Conservation (phyloP, 2,797 vertebrate genomes). For the Danio jaintianensis region DNA sequence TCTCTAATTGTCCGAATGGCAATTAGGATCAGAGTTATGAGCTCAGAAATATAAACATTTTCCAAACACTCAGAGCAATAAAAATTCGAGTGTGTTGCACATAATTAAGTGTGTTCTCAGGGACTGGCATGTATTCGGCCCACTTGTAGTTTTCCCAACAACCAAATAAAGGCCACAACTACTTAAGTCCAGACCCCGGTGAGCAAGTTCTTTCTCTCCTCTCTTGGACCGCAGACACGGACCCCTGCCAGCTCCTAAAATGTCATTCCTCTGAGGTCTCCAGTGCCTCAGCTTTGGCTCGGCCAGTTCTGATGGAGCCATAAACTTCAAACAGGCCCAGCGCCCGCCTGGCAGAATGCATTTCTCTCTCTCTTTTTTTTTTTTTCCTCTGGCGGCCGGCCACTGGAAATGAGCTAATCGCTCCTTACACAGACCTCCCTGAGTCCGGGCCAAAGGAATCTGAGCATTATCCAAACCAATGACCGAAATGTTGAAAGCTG, state of each 20-base stretch:
- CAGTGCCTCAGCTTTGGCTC: slow-evolving; percentile 57
- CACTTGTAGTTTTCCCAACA: slow-evolving; percentile 56
- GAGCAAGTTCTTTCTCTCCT: slow-evolving; percentile 49
- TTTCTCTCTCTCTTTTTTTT: slow-evolving; percentile 24
- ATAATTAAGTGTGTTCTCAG: slow-evolving; percentile 59
- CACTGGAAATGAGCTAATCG: slow-evolving; percentile 62
- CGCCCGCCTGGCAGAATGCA: slow-evolving; percentile 54
- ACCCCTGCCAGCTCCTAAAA: slow-evolving; percentile 61
- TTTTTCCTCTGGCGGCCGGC: slow-evolving; percentile 51
- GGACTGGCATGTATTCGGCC: slow-evolving; percentile 54
- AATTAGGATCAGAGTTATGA: slow-evolving; percentile 57
- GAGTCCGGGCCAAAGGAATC: slow-evolving; percentile 60
- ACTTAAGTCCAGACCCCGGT: slow-evolving; percentile 54
- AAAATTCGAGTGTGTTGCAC: slow-evolving; percentile 56
- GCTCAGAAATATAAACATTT: slow-evolving; percentile 57
- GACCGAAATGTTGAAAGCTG: slow-evolving; percentile 55
- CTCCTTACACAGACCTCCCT: slow-evolving; percentile 62
- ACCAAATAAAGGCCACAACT: slow-evolving; percentile 63
- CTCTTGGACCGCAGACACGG: slow-evolving; percentile 46
- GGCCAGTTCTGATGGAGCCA: slow-evolving; percentile 54
- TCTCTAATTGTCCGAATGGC: slow-evolving; percentile 51
- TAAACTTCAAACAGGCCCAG: slow-evolving; percentile 62
- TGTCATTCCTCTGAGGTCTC: slow-evolving; percentile 57
- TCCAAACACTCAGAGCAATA: slow-evolving; percentile 56
- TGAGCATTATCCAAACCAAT: slow-evolving; percentile 61